Conservation (phyloP, 2,888 invertebrate genomes). For the Drosophila bunnanda region DNA sequence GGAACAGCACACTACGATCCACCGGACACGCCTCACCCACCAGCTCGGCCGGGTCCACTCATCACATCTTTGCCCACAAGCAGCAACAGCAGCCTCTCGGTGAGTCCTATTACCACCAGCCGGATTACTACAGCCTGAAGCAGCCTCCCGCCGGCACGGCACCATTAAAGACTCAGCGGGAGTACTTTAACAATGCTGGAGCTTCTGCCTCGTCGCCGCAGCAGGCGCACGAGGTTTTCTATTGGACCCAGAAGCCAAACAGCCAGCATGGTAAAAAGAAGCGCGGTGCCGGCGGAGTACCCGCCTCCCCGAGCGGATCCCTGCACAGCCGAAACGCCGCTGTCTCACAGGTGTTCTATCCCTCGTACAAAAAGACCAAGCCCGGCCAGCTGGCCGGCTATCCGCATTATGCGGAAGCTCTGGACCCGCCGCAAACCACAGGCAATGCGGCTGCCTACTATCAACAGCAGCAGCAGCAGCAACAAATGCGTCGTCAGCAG, state of each 20-base stretch:
- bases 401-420: constrained; percentile 82
- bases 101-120: constrained; percentile 80
- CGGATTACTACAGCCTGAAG: constrained; percentile 82
- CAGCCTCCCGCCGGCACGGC: constrained; percentile 60
- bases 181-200: constrained; percentile 67
- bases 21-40: constrained; percentile 83
- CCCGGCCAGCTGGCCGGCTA: constrained; percentile 60
- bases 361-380: constrained; percentile 83
- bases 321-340: constrained; percentile 81
- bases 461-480: constrained; percentile 59
- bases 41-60: constrained; percentile 83
- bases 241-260: constrained; percentile 84
- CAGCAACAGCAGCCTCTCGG: constrained; percentile 62
- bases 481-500: constrained; percentile 58
- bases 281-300: constrained; percentile 59
- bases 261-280: constrained; percentile 81
- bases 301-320: constrained; percentile 82
- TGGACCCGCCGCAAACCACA: constrained; percentile 67
- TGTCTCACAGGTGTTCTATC: constrained; percentile 82
- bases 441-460: constrained; percentile 70
- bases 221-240: constrained; percentile 83
- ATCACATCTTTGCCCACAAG: constrained; percentile 82
- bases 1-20: constrained; percentile 74
- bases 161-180: constrained; percentile 38
- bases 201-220: constrained; percentile 58